Evolutionary conservation across 1,140 invertebrate species (phyloP), one percentile per base, ranked within the genome.

Genomic region (Oryzaephilus surinamensis): DNA sequence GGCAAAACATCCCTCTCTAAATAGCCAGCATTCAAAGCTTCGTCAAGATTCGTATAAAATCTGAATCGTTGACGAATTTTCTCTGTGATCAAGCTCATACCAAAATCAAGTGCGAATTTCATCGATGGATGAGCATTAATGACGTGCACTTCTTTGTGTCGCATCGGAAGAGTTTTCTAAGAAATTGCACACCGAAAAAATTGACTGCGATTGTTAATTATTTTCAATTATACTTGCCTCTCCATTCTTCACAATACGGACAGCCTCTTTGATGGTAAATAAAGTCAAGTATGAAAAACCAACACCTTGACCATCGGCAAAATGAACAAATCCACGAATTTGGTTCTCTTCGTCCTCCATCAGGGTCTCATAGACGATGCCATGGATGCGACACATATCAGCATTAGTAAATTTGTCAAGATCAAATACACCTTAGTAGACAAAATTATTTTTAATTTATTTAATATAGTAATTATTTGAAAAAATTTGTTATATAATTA

Each of bases 301-400:
- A 31, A 83, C 79, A 4, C 80, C 79, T 29, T 67, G 67, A 4
- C 79, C 80, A 54, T 84, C 80, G 8, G 74, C 77, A 48, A 78
- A 80, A 55, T 84, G 80, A 0, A 83, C 77, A 39, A 76, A 75
- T 4, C 81, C 81, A 2, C 75, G 66, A 2, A 84, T 67, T 60
- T 88, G 84, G 52, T 72, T 78, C 43, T 85, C 77, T 57, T 90
- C 84, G 50, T 87, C 79, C 55, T 86, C 81, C 74, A 88, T 76
- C 11, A 88, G 48, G 1, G 79, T 74, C 55, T 90, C 85, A 54
- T 85, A 86, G 8, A 79, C 76, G 14, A 84, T 74, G 3, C 74
- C 79, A 56, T 85, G 81, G 0, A 84, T 73, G 32, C 80, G 73
- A 55, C 82, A 82, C 74, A 88, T 83, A 49, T 86, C 81, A 12